Conservation (phyloP, 1,140 invertebrate genomes). For the Heliconius nattereri region DNA sequence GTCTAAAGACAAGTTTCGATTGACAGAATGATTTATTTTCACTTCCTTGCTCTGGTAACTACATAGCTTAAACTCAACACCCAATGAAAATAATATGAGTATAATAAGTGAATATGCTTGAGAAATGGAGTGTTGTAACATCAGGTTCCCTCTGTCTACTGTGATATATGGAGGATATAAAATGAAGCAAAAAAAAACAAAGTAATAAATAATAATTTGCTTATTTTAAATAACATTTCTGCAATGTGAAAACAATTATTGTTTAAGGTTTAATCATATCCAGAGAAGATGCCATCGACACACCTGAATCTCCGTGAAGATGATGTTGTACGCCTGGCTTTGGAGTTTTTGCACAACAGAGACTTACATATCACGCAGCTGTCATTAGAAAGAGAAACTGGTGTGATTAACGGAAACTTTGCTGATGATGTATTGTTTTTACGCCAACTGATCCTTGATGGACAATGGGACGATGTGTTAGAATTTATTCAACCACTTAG, state of each 20-base stretch:
- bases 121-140: no score
- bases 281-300: conserved; percentile 86
- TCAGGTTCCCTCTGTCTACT: no score
- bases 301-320: conserved; percentile 92
- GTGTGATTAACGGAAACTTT: conserved; percentile 95
- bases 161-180: no score
- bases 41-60: no score
- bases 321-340: conserved; percentile 93
- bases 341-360: conserved; percentile 96
- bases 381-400: conserved; percentile 96
- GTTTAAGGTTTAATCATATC: conserved; percentile 49
- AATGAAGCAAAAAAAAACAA: no score
- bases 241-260: conserved; percentile 20
- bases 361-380: conserved; percentile 95
- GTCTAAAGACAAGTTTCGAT: no score
- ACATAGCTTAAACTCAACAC: no score
- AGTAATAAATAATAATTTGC: no score
- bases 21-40: no score
- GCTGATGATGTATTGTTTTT: conserved; percentile 96
- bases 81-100: no score
- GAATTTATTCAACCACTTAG: conserved; percentile 98
- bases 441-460: conserved; percentile 96
- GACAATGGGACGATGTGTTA: conserved; percentile 98
- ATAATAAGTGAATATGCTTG: no score
- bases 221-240: no score